Percentiles rank a stretch among this genome's conserved stretches.
Evolutionary conservation across 2,113 vertebrate genomes (phyloP).

Genomic region (Galbula dea): DNA sequence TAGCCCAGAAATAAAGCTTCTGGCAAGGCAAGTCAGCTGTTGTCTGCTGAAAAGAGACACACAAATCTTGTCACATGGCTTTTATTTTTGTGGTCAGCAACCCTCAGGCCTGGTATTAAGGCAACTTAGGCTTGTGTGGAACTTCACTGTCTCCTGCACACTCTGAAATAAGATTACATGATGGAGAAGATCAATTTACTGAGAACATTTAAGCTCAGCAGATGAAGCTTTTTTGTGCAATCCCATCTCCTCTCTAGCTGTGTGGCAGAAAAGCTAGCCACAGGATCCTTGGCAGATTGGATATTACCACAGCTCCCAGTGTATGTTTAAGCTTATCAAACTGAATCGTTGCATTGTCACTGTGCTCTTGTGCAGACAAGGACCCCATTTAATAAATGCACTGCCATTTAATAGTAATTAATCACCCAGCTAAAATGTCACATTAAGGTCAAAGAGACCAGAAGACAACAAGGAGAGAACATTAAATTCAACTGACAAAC

Average conservation of each 20-base stretch:
- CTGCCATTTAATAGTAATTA: slow-evolving; percentile 76
- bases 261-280: slow-evolving; percentile 69
- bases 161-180: slow-evolving; percentile 78
- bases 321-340: slow-evolving; percentile 80
- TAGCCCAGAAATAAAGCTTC: slow-evolving; percentile 70
- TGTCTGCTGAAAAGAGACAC: slow-evolving; percentile 69
- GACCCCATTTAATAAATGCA: slow-evolving; percentile 74
- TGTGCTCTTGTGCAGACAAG: slow-evolving; percentile 68
- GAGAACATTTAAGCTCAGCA: slow-evolving; percentile 66
- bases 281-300: slow-evolving; percentile 79
- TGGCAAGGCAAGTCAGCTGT: slow-evolving; percentile 62
- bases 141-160: slow-evolving; percentile 73
- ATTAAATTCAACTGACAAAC: slow-evolving; percentile 72
- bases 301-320: slow-evolving; percentile 80
- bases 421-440: slow-evolving; percentile 78
- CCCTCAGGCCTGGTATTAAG: slow-evolving; percentile 72
- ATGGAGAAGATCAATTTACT: slow-evolving; percentile 72
- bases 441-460: slow-evolving; percentile 78
- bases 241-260: slow-evolving; percentile 62
- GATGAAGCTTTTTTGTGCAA: slow-evolving; percentile 70
- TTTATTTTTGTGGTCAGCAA: slow-evolving; percentile 72
- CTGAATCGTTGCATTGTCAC: slow-evolving; percentile 80
- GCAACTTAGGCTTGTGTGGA: slow-evolving; percentile 64
- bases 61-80: slow-evolving; percentile 69
- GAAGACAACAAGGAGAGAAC: slow-evolving; percentile 69